Base-by-base conservation (phyloP, 2,888 invertebrate species). In the Hylaea fasciaria region DNA sequence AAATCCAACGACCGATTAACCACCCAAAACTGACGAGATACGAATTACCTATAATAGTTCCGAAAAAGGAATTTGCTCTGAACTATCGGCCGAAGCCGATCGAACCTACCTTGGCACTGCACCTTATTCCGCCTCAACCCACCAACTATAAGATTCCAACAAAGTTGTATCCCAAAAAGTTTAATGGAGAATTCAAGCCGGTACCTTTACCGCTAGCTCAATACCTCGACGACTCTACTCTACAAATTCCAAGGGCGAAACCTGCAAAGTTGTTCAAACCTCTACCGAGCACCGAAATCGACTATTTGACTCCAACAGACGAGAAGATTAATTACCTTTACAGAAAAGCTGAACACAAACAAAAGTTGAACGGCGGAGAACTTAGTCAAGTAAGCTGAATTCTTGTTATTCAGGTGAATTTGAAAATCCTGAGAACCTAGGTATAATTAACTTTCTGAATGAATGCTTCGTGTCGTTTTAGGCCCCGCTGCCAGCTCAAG, bases 121-220 rank as follows among this genome's bases (percentile, higher is more conserved):
- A 85, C 68, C 77, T 87, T 2, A 78, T 78, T 40, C 84, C 86
- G 9, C 91, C 80, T 58, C 87, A 74, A 68, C 83, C 68, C 70
- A 80, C 78, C 68, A 83, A 80, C 65, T 72, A 77, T 40, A 86
- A 91, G 66, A 77, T 81, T 17, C 94, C 94, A 2, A 94, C 94
- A 16, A 91, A 91, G 71, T 71, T 89, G 22, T 94, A 93, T 70
- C 94, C 94, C 0, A 94, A 94, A 76, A 94, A 94, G 74, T 94
- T 89, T 76, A 80, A 86, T 62, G 86, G 89, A 47, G 87, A 88
- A 17, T 89, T 93, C 55, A 92, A 91, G 55, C 90, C 92, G 0
- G 76, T 91, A 44, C 84, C 88, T 0, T 90, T 92, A 67, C 92
- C 92, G 8, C 74, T 91, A 59, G 74, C 74, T 4, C 87, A 87